Evolutionary conservation across 2,888 invertebrate species (phyloP), one percentile per base, ranked within the genome.

Genomic region (Agriopis marginaria): DNA sequence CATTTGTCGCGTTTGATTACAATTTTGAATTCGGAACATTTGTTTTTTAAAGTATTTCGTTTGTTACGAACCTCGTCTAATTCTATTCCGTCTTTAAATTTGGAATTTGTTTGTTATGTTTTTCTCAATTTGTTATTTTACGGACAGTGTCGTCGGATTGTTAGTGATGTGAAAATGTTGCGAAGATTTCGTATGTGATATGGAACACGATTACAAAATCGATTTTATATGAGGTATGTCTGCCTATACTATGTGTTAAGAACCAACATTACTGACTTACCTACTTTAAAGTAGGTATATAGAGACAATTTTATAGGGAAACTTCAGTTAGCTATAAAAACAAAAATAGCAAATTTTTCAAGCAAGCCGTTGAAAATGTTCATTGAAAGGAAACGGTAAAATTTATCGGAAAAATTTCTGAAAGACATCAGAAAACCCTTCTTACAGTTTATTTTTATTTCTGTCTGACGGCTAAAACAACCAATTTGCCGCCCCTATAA

Each of bases 101-200:
- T 39, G 3, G n/a, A 44, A 9, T 50, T 60, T 39, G 10, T 62
- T 47, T 17, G 54, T 55, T 44, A 17, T 70, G 11, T 55, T 60
- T 55, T 62, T 59, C 59, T 40, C 10, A 4, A 40, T 59, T 54
- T 11, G 53, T 50, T 44, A 9, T 53, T 58, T 49, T 61, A 45
- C 23, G 61, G 65, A 56, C 65, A 62, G 65, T 69, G 69, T 64
- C 55, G 50, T 56, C 47, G 68, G 63, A 68, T 68, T 65, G 65
- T 11, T 69, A 65, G 69, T 69, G 69, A 65, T 65, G 65, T 65
- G 64, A 49, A 44, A 44, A 47, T 69, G 65, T 61, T 65, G 39
- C 17, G 14, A 55, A 44, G 23, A 55, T 64, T 65, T 61, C 55
- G 17, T 60, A 62, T 53, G 56, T 69, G 65, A 69, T 40, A 65